Evolutionary conservation across 2,888 invertebrate species (phyloP), one percentile per base, ranked within the genome.

Genomic region (Linyphia triangularis): DNA sequence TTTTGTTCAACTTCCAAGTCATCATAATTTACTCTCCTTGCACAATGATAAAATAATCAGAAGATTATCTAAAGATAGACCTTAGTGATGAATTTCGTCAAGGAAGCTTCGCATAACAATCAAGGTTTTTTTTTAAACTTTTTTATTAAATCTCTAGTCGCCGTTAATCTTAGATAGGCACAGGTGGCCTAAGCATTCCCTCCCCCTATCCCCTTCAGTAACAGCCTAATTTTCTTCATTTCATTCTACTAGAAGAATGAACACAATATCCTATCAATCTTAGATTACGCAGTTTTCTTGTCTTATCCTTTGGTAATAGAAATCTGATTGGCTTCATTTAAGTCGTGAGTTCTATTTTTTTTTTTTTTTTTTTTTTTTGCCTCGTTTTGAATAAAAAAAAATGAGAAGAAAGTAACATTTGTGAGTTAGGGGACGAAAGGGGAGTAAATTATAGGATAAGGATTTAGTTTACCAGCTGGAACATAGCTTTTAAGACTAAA

Each of bases 181-280:
- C 85, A 86, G 85, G 79, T 86, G 85, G 78, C 79, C 9, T 33
- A 81, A 59, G 4, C 9, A 65, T 24, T 26, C 65, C 28, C 61
- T 33, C 43, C 43, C n/a, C 63, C n/a, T 28, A 40, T 63, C 24
- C 28, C 40, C 40, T 43, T 10, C 16, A 28, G 7, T 43, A 19
- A 10, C 65, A 43, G 59, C 40, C 43, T 82, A 72, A 72, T 72
- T 72, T 61, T 40, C 30, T 51, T 22, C 59, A 40, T 33, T 59
- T 67, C 26, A 16, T n/a, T n/a, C 13, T 13, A 59, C 59, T 30
- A 0, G 26, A 63, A 59, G 69, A 78, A 51, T 24, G 81, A 88
- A 88, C 73, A 86, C 86, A 88, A 81, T 81, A 73, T 81, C 67
- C 73, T 73, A 88, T 88, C 86, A 88, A 88, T 88, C 86, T 88